These are phyloP conservation scores for Dipodomys spectabilis DNA, from an alignment of 2,113 vertebrate species.

Conservation along the genomic window DNA sequence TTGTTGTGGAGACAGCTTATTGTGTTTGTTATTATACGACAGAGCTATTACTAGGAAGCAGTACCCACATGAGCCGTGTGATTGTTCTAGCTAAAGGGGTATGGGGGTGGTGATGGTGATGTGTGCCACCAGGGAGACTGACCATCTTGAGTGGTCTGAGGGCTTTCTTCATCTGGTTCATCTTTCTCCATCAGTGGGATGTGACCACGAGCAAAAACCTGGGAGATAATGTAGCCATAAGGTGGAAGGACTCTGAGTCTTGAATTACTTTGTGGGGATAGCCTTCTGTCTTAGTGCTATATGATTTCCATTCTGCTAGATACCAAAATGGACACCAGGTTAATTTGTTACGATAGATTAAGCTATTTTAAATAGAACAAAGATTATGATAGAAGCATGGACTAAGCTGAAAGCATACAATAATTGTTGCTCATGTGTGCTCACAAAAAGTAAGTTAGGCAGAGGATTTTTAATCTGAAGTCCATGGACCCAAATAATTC, in stretches of 20 bases:
- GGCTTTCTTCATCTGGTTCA: neutral
- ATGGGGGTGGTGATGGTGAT: neutral
- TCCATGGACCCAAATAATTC: neutral
- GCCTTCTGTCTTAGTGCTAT: neutral
- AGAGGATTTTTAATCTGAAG: neutral
- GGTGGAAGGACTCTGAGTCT: neutral
- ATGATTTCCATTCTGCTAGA: neutral
- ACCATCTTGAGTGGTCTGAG: neutral
- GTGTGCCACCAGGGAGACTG: neutral
- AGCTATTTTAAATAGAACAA: neutral
- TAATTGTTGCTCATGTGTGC: neutral
- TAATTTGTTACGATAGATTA: neutral
- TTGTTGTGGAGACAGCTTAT: neutral
- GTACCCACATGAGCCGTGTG: neutral
- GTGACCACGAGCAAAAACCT: neutral
- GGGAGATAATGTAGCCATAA: neutral
- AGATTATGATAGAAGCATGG: neutral
- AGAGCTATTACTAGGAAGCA: neutral
- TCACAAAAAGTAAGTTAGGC: neutral
- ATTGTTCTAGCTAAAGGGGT: neutral
- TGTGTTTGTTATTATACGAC: neutral
- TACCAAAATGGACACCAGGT: neutral
- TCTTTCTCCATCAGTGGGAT: neutral
- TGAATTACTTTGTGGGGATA: neutral
- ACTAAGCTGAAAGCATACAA: neutral